A percentile compares a stretch with the other conserved stretches of the same genome.
These are phyloP conservation scores for Noturus placidus DNA, from an alignment of 2,113 vertebrate genomes.

Conservation along the genomic window DNA sequence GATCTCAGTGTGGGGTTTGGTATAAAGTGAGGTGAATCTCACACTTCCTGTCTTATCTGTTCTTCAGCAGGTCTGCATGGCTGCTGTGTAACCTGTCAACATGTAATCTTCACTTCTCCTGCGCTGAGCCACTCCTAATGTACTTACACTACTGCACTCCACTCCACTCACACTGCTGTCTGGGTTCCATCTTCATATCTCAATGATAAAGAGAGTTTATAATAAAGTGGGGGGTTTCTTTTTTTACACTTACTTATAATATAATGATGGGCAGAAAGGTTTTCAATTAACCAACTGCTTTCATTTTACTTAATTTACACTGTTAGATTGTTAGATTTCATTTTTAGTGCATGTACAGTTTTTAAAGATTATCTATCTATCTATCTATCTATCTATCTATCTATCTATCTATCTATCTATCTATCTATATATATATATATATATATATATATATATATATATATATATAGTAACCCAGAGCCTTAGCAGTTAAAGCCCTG, in stretches of 20 bases:
- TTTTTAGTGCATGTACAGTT: no score
- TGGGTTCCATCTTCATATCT: neutral
- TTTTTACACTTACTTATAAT: no score
- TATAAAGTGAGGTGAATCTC: neutral
- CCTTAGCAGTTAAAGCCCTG: no score
- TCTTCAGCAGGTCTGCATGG: neutral
- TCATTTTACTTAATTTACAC: neutral
- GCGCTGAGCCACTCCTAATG: neutral
- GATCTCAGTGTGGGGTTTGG: neutral
- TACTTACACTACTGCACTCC: neutral
- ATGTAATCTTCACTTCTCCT: neutral
- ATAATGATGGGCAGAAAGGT: no score
- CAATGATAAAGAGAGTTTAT: no score
- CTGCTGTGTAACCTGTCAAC: neutral
- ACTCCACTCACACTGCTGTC: neutral
- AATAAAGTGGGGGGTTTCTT: no score
- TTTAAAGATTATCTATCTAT: no score
- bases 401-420: neutral
- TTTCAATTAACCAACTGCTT: no score
- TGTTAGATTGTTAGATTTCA: no score
- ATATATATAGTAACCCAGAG: no score
- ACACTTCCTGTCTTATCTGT: neutral
- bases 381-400: neutral
- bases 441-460: no score
- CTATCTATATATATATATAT: no score